Conservation (phyloP, 2,888 invertebrate species). For the Tortrix viridana region DNA sequence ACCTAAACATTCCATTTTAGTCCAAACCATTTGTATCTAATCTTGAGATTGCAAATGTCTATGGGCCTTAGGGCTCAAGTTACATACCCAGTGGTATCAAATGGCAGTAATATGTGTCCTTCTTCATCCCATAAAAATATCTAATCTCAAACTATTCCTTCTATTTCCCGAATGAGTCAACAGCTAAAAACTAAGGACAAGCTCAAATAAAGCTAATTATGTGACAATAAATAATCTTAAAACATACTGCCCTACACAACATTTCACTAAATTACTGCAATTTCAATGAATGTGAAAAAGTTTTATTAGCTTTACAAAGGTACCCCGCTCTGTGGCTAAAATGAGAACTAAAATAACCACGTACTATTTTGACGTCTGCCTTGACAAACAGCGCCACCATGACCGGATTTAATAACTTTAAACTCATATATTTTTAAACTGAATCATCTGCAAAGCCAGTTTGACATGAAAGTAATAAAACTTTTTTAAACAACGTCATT, state of each 20-base stretch:
- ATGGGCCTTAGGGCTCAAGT: no score
- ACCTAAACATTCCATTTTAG: no score
- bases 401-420: background rate
- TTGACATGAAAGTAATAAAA: background rate
- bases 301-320: background rate
- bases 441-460: background rate
- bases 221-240: constrained; percentile 6
- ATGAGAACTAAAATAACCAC: background rate
- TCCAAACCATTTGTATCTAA: no score
- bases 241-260: constrained; percentile 5
- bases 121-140: no score
- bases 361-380: background rate
- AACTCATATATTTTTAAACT: background rate
- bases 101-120: no score
- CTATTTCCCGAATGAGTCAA: no score
- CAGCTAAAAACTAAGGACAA: background rate
- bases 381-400: background rate
- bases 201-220: background rate
- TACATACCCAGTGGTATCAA: no score
- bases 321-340: no score
- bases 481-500: constrained; percentile 5
- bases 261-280: background rate
- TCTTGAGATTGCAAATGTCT: no score
- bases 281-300: background rate
- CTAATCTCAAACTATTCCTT: no score